Percentiles rank a stretch among this genome's conserved stretches.
Conservation (phyloP, 2,113 vertebrate species). For the Aleadryas rufinucha region DNA sequence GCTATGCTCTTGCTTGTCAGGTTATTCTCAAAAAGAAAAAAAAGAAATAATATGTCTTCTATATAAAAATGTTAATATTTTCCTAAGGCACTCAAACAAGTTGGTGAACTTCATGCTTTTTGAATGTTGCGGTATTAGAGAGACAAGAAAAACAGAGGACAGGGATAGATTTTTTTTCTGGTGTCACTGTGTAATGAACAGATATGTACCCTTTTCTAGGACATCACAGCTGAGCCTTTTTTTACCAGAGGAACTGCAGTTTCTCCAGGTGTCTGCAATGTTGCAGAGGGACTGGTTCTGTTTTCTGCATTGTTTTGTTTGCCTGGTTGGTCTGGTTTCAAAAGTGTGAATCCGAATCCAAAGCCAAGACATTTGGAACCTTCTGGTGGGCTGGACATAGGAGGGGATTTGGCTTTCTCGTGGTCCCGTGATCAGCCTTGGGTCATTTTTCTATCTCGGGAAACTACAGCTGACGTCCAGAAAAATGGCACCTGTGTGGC, state of each 20-base stretch:
- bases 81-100: neutral
- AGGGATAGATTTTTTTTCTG: neutral
- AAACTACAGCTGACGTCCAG: neutral
- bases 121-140: neutral
- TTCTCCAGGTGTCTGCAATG: neutral
- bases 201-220: neutral
- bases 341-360: neutral
- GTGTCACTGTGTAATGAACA: neutral
- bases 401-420: neutral
- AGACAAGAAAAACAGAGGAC: neutral
- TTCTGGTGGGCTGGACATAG: neutral
- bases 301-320: neutral
- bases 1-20: neutral
- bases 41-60: neutral
- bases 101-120: rapidly evolving
- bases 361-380: neutral
- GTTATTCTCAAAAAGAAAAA: neutral
- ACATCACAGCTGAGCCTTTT: neutral
- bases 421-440: neutral
- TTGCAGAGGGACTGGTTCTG: neutral
- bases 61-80: neutral
- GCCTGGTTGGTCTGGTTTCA: neutral
- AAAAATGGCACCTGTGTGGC: neutral
- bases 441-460: slow-evolving; percentile 50
- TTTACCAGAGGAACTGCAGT: neutral